Evolutionary conservation across 2,113 vertebrate genomes (phyloP).

Genomic region (Oreocharis arfaki): DNA sequence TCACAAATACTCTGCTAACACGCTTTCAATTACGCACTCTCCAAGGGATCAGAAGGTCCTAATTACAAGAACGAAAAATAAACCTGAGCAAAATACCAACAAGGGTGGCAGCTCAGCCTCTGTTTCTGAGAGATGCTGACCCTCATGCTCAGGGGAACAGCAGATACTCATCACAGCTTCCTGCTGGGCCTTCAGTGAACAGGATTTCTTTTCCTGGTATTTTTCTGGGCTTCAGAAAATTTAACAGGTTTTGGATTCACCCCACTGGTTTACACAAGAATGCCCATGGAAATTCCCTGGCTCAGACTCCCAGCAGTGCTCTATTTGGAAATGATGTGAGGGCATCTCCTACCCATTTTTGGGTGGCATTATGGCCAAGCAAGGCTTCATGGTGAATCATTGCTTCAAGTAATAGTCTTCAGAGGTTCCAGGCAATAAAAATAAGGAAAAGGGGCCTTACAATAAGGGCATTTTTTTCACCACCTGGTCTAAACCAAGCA

Average conservation of each 20-base stretch:
- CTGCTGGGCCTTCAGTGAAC: neutral
- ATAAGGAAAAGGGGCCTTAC: neutral
- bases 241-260: neutral
- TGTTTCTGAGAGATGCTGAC: neutral
- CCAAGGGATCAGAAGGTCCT: neutral
- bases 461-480: neutral
- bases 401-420: neutral
- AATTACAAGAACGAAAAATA: slow-evolving; percentile 1
- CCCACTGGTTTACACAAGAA: neutral
- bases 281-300: neutral
- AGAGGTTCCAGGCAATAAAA: neutral
- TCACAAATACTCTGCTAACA: neutral
- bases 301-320: neutral
- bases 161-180: neutral
- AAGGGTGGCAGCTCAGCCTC: neutral
- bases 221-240: neutral
- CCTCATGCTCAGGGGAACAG: neutral
- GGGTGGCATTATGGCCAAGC: neutral
- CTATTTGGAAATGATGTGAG: neutral
- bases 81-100: slow-evolving; percentile 29
- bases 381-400: neutral
- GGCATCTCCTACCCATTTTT: neutral
- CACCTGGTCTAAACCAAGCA: neutral
- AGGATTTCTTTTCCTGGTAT: neutral
- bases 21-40: neutral